Conservation (phyloP, 2,113 vertebrate species). For the Chaetops frenatus region DNA sequence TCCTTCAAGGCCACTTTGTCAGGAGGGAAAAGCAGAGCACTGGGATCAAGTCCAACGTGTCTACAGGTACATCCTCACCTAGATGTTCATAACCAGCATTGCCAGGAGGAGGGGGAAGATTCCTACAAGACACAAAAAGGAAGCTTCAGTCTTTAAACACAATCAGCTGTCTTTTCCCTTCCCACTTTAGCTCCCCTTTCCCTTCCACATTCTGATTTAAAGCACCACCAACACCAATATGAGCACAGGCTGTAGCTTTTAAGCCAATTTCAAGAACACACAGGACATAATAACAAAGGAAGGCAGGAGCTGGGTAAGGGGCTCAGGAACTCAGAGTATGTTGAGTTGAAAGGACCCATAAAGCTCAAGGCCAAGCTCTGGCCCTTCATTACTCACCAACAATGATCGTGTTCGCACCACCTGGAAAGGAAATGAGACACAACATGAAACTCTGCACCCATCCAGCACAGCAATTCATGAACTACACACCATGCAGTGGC, state of each 20-base stretch:
- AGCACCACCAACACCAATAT: neutral
- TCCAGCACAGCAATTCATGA: neutral
- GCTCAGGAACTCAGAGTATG: neutral
- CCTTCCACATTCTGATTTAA: neutral
- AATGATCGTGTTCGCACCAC: neutral
- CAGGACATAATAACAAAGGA: neutral
- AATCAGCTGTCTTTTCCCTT: neutral
- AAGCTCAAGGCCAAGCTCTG: too few relatives aligned
- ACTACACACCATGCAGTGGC: neutral
- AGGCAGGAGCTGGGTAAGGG: accelerated
- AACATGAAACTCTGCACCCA: neutral
- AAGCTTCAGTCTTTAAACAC: neutral
- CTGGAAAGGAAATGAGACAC: neutral
- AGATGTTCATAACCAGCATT: neutral
- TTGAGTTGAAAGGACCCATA: neutral
- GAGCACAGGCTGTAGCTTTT: neutral
- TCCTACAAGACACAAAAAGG: neutral
- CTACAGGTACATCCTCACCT: neutral
- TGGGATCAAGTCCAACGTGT: accelerated
- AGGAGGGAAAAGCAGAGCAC: neutral
- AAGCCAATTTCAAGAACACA: neutral
- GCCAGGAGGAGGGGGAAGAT: constrained; percentile 21
- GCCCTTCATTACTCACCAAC: neutral
- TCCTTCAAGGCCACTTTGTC: neutral
- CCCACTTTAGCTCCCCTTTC: neutral